These are phyloP conservation scores for Sciurus vulgaris DNA, from an alignment of 2,797 vertebrate genomes.

Conservation along the genomic window DNA sequence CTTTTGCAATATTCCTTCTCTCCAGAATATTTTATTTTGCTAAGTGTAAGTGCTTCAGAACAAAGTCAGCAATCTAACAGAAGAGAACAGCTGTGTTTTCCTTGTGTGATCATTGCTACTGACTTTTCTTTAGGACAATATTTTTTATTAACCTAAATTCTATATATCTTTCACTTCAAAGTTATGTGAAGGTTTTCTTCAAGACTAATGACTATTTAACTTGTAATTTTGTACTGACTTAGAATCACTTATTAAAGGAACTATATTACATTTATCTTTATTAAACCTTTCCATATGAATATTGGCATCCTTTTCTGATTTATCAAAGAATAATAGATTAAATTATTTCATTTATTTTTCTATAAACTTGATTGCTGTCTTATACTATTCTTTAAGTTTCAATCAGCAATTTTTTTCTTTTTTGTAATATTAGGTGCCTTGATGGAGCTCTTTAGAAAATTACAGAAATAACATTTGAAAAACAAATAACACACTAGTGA, in stretches of 20 bases:
- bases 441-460: constrained; percentile 27
- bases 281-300: background rate
- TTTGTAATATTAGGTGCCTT: background rate
- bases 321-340: constrained; percentile 6
- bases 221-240: background rate
- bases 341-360: constrained; percentile 1
- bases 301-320: background rate
- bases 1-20: background rate
- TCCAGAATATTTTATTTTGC: background rate
- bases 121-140: background rate
- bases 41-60: background rate
- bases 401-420: background rate
- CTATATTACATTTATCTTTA: background rate
- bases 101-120: background rate
- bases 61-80: background rate
- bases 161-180: constrained; percentile 12
- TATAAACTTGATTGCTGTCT: background rate
- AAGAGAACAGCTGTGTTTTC: constrained; percentile 24
- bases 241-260: background rate
- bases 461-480: background rate
- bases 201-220: background rate
- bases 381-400: background rate
- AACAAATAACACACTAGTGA: background rate
- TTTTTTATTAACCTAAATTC: constrained; percentile 27
- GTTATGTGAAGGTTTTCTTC: background rate